These are phyloP conservation scores for Heliconius nattereri DNA, from an alignment of 1,140 invertebrate species.

Conservation along the genomic window DNA sequence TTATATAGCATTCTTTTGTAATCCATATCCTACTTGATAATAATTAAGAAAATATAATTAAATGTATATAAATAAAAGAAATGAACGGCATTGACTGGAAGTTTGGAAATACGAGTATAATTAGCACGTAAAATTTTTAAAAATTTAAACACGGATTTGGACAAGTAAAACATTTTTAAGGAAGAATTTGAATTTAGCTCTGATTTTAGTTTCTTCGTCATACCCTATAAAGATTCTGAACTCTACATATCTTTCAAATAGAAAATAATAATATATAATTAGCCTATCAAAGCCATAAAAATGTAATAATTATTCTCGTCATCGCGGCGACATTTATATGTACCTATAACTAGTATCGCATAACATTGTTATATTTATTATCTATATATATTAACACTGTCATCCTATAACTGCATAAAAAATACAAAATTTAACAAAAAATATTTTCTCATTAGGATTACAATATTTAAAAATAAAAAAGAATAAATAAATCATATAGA, in stretches of 20 bases:
- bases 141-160: too few relatives aligned
- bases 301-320: not conserved
- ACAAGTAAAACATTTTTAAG: too few relatives aligned
- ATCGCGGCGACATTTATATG: not conserved
- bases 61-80: not conserved
- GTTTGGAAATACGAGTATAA: too few relatives aligned
- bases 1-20: conserved; percentile 37
- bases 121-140: too few relatives aligned
- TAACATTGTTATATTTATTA: not conserved
- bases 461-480: not conserved
- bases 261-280: not conserved
- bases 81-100: not conserved
- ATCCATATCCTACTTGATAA: not conserved
- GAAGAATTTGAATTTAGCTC: conserved; percentile 15
- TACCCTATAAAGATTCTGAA: conserved; percentile 22
- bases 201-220: conserved; percentile 21
- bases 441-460: not conserved
- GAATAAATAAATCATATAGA: not conserved
- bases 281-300: not conserved
- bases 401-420: not conserved
- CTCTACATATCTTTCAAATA: not conserved
- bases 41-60: too few relatives aligned
- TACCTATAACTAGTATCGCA: not conserved
- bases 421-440: not conserved
- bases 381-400: too few relatives aligned